Conservation (phyloP, 2,888 invertebrate genomes). For the Pimpla rufipes region DNA sequence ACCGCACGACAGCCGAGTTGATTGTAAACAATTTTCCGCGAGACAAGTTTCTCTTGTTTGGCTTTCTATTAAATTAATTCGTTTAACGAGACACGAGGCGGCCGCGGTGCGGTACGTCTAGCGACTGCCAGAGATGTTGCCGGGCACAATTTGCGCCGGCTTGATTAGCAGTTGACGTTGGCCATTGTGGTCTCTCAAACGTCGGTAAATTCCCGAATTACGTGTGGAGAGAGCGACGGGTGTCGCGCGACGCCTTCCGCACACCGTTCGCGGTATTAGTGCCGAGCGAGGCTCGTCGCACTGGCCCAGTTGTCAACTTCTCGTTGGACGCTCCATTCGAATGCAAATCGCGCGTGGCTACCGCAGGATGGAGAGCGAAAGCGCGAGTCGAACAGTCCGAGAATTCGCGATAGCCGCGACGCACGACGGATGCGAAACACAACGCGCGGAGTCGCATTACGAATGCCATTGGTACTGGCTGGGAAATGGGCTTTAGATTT, state of each 20-base stretch:
- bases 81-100: constrained; percentile 9
- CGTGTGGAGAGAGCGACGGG: constrained; percentile 66
- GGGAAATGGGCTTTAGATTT: constrained; percentile 26
- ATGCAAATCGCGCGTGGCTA: constrained; percentile 71
- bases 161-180: constrained; percentile 68
- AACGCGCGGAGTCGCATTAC: constrained; percentile 1
- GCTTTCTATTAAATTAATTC: constrained; percentile 41
- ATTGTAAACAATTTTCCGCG: constrained; percentile 21
- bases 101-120: background rate
- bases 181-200: constrained; percentile 68
- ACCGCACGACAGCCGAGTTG: background rate
- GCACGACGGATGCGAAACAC: background rate
- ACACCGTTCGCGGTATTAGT: constrained; percentile 24
- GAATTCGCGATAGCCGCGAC: constrained; percentile 38
- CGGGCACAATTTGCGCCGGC: constrained; percentile 48
- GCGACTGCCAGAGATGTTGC: constrained; percentile 7
- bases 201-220: constrained; percentile 69
- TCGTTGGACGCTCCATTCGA: constrained; percentile 73
- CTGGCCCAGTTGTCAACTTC: constrained; percentile 70
- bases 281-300: constrained; percentile 22
- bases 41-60: constrained; percentile 53
- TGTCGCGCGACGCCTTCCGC: constrained; percentile 42
- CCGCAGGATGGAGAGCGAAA: constrained; percentile 46
- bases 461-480: constrained; percentile 10
- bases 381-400: constrained; percentile 42